A percentile compares a stretch with the other conserved stretches of the same genome.
Evolutionary conservation across 2,113 vertebrate genomes (phyloP).

Genomic region (Otus sunia): DNA sequence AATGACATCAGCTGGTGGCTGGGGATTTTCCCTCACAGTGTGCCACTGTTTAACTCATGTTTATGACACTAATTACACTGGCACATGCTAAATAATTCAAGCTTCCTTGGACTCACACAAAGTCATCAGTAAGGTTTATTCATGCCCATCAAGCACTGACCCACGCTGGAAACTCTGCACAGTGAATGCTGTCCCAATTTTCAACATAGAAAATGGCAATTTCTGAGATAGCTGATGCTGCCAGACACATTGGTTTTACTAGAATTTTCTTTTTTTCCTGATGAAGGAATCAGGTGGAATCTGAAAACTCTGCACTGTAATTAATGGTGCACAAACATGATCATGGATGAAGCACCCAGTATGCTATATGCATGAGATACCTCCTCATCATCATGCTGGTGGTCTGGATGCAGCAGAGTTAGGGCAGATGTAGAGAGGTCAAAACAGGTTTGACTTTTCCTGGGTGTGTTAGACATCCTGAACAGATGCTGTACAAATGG

Average conservation of each 20-base stretch:
- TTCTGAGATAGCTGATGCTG: neutral
- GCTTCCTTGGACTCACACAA: neutral
- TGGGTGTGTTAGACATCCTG: neutral
- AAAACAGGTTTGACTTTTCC: neutral
- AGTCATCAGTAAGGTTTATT: neutral
- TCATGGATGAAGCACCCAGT: neutral
- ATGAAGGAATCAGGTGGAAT: neutral
- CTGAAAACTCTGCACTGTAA: neutral
- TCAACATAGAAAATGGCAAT: neutral
- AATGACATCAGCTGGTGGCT: neutral
- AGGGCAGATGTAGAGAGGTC: neutral
- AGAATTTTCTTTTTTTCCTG: neutral
- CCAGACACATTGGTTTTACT: neutral
- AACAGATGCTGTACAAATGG: neutral
- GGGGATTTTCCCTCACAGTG: neutral
- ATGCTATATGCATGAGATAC: too few species aligned
- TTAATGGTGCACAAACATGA: neutral
- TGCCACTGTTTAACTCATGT: neutral
- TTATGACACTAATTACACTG: neutral
- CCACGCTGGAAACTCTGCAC: neutral
- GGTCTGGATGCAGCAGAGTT: neutral
- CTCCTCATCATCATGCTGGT: neutral
- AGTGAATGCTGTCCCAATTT: neutral
- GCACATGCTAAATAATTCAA: conserved; percentile 40
- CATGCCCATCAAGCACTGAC: neutral